Evolutionary conservation across 2,797 vertebrate genomes (phyloP).

Genomic region (Pipistrellus pipistrellus): DNA sequence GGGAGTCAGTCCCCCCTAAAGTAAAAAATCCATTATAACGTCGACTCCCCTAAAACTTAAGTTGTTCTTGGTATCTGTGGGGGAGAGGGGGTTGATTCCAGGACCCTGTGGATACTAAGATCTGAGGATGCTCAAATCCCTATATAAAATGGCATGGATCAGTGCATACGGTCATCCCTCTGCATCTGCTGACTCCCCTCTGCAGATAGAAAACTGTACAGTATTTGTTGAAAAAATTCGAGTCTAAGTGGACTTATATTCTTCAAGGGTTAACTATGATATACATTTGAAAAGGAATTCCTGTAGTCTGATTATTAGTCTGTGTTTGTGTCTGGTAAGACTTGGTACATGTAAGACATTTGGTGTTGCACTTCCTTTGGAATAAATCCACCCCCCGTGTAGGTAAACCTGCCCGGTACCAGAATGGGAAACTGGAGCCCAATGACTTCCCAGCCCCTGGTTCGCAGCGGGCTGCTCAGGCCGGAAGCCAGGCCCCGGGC

Average conservation of each 20-base stretch:
- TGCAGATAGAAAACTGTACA: not conserved
- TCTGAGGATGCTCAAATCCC: not conserved
- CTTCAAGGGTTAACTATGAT: not conserved
- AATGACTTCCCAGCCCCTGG: not conserved
- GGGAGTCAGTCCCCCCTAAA: not conserved
- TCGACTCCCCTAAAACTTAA: not conserved
- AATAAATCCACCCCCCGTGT: not conserved
- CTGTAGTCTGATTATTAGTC: not conserved
- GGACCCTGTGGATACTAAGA: not conserved
- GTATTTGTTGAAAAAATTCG: not conserved
- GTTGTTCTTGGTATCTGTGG: not conserved
- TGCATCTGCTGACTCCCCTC: not conserved
- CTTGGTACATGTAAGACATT: not conserved
- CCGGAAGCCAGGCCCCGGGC: not conserved
- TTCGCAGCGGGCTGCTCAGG: not conserved
- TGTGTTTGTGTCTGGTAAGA: not conserved
- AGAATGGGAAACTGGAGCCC: not conserved
- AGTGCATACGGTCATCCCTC: not conserved
- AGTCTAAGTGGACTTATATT: not conserved
- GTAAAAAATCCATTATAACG: not conserved
- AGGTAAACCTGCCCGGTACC: not conserved
- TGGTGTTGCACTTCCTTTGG: not conserved
- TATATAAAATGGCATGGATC: not conserved
- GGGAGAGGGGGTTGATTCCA: not conserved
- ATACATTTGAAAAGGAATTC: not conserved